Evolutionary conservation across 2,797 vertebrate genomes (phyloP).

Genomic region (Euthynnus affinis): DNA sequence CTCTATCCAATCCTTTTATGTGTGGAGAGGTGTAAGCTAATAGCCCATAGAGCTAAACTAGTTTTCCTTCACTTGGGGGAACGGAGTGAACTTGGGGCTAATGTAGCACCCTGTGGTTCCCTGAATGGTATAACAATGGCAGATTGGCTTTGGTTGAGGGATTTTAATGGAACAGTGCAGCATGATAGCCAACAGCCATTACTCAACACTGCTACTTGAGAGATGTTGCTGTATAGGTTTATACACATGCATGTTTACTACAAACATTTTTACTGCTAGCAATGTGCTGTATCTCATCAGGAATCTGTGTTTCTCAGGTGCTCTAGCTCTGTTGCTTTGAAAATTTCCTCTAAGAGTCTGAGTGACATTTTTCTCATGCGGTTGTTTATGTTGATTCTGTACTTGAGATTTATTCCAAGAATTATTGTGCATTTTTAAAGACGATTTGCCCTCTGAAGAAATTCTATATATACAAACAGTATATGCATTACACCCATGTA

Average conservation of each 20-base stretch:
- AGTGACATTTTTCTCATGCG: too few relatives aligned
- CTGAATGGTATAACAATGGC: constrained; percentile 51
- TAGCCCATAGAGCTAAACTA: constrained; percentile 61
- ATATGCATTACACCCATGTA: background rate
- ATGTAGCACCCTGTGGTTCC: constrained; percentile 47
- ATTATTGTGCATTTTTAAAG: background rate
- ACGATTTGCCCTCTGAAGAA: background rate
- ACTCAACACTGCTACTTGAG: constrained; percentile 17
- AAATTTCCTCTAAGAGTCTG: too few relatives aligned
- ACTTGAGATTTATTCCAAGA: background rate
- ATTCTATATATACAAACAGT: background rate
- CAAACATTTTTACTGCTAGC: background rate
- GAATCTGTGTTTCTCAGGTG: background rate
- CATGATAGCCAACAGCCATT: constrained; percentile 31
- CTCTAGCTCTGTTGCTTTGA: background rate
- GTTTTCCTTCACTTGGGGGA: constrained; percentile 53
- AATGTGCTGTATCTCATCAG: background rate
- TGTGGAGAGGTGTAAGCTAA: constrained; percentile 57
- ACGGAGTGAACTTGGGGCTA: constrained; percentile 43
- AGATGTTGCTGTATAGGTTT: constrained; percentile 13
- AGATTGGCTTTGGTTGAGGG: constrained; percentile 41
- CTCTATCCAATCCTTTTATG: constrained; percentile 54
- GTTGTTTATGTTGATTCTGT: background rate
- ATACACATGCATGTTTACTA: background rate
- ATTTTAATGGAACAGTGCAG: constrained; percentile 54